Percentiles rank a stretch among this genome's conserved stretches.
phyloP scores from a whole-genome alignment of 2,113 vertebrate genomes.

The Bos taurus region DNA sequence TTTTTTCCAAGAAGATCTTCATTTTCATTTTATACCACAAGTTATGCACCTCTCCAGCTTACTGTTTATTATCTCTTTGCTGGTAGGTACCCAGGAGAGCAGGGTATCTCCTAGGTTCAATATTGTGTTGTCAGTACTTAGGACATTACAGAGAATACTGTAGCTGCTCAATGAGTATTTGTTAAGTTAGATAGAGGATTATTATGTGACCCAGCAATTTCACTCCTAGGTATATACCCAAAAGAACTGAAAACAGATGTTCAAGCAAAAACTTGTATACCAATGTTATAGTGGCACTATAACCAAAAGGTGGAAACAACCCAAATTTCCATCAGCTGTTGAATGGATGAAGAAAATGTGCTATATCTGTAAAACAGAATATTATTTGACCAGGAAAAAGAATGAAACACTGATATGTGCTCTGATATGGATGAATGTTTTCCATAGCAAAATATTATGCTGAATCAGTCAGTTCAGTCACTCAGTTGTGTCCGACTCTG shows the following conservation, averaged over 20 bases:
- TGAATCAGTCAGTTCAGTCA: too few relatives aligned
- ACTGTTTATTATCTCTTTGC: neutral
- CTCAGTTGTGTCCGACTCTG: too few relatives aligned
- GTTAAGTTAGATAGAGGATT: neutral
- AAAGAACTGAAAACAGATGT: neutral
- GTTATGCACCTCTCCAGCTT: neutral
- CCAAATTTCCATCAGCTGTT: neutral
- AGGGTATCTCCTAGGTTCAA: neutral
- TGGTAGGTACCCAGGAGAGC: neutral
- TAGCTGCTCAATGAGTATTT: neutral
- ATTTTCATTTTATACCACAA: neutral
- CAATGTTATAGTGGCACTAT: neutral
- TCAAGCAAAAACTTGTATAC: neutral
- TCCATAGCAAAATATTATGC: neutral
- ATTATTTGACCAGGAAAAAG: neutral
- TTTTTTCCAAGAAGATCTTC: neutral
- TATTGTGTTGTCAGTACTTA: neutral
- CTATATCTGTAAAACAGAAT: neutral
- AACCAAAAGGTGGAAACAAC: neutral
- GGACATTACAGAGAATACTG: neutral
- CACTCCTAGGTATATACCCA: neutral
- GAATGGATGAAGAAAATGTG: neutral
- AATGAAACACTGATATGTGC: neutral
- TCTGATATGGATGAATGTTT: neutral
- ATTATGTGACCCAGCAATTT: neutral